Base-by-base conservation (phyloP, 2,888 invertebrate genomes). In the Quadroppia sp. region DNA sequence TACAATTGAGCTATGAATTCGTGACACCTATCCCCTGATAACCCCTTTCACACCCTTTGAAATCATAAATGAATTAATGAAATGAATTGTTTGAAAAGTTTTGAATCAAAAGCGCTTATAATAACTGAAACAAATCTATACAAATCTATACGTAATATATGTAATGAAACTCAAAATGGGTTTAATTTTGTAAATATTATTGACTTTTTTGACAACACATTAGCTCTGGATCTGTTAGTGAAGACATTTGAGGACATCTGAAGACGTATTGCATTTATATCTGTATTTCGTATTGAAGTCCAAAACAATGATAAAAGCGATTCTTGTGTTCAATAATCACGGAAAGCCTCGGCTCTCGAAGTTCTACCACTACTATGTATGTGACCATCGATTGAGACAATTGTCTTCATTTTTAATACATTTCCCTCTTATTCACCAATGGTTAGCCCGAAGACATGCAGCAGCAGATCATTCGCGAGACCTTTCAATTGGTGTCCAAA, bases 391-490 rank as follows among this genome's bases (percentile, higher is more conserved):
- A 45, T 45, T 45, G 15, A 45, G 2, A 45, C 15, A 13, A 32
- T 11, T 64, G 11, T 23, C 64, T 64, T 20, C 2, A 28, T 6
- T n/a, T 71, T 30, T 7, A 7, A 28, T 40, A 3, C 20, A 1
- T 56, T 28, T 50, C 11, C 15, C 45, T 53, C 15, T 53, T 20
- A 23, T 53, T 20, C 23, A 48, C 75, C 23, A 53, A 83, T 84
- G 53, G 82, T 95, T 95, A 90, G 91, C 76, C 77, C 82, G 97
- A 98, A 85, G 97, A 96, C 80, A 91, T 96, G 89, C 99, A 99
- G 81, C 99, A 99, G 81, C 96, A 98, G 84, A 99, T 99, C 78
- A 94, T 99, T 77, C 92, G 97, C 81, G 99, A 99, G 85, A 99
- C 98, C 36, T 99, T 99, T 82, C 98, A 99, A 81, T 84, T 99